A percentile compares a stretch with the other conserved stretches of the same genome.
phyloP scores from a whole-genome alignment of 1,140 invertebrate genomes.

The Maconellicoccus hirsutus region DNA sequence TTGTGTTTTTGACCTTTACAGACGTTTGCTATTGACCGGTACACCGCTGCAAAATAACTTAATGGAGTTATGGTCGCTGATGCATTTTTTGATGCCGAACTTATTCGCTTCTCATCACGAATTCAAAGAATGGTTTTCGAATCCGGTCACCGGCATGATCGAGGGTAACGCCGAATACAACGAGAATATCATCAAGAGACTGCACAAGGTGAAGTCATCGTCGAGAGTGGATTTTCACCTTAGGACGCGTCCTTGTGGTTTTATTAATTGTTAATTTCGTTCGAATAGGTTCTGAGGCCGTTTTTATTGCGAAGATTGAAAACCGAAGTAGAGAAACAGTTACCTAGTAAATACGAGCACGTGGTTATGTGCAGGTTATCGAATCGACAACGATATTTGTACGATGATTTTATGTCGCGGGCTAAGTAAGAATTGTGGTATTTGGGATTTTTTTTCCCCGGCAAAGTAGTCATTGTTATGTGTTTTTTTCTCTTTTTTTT shows the following conservation, averaged over 20 bases:
- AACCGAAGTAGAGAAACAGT: conserved; percentile 96
- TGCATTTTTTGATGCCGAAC: conserved; percentile 99
- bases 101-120: conserved; percentile 96
- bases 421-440: conserved; percentile 94
- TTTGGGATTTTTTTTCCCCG: too few relatives aligned
- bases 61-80: conserved; percentile 98
- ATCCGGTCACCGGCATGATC: conserved; percentile 96
- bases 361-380: conserved; percentile 91
- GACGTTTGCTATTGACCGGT: conserved; percentile 87
- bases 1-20: too few relatives aligned
- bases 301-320: conserved; percentile 94
- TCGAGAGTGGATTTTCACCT: too few relatives aligned
- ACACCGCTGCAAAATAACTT: conserved; percentile 98
- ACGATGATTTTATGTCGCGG: conserved; percentile 98
- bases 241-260: too few relatives aligned
- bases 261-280: not conserved
- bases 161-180: conserved; percentile 94
- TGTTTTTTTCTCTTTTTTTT: too few relatives aligned
- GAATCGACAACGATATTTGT: conserved; percentile 91
- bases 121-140: conserved; percentile 98
- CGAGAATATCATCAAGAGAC: conserved; percentile 74
- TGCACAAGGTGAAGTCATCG: conserved; percentile 99
- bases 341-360: conserved; percentile 99
- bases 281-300: conserved; percentile 75
- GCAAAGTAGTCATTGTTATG: too few relatives aligned